Evolutionary conservation across 2,797 vertebrate genomes (phyloP).

Genomic region (Salmo trutta): DNA sequence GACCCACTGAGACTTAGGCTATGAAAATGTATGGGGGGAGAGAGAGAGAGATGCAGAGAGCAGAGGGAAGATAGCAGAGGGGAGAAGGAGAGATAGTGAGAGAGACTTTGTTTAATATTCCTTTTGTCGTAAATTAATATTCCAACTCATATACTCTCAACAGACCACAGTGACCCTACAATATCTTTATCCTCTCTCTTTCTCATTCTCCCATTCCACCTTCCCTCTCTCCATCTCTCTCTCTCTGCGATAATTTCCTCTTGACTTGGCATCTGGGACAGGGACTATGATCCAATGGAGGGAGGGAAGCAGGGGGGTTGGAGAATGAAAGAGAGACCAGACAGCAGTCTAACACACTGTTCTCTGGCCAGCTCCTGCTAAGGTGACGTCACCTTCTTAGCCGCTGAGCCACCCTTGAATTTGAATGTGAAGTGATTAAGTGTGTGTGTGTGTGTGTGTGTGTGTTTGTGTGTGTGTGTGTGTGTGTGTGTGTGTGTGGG

Average conservation of each 20-base stretch:
- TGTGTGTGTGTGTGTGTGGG: too few relatives aligned
- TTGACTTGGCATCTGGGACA: constrained; percentile 65
- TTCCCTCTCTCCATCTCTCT: not conserved
- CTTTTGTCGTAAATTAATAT: not conserved
- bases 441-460: constrained; percentile 4
- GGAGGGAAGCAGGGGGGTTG: not conserved
- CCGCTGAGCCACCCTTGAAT: not conserved
- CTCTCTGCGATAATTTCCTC: constrained; percentile 51
- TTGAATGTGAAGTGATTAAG: not conserved
- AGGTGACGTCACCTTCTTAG: constrained; percentile 11
- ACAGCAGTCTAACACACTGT: constrained; percentile 29
- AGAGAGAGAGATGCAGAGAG: constrained; percentile 5
- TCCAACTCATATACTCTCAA: not conserved
- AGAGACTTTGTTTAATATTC: not conserved
- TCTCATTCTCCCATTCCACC: not conserved
- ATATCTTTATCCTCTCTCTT: constrained; percentile 31
- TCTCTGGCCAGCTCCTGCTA: not conserved
- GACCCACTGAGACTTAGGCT: constrained; percentile 36
- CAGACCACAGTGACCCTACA: constrained; percentile 44
- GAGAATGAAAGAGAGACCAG: constrained; percentile 22
- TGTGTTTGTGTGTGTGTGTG: too few relatives aligned
- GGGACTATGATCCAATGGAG: constrained; percentile 39
- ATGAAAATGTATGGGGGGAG: constrained; percentile 44
- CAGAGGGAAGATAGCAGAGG: too few relatives aligned
- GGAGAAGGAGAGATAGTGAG: too few relatives aligned